Conservation (phyloP, 1,140 invertebrate species). For the Agrilus planipennis region DNA sequence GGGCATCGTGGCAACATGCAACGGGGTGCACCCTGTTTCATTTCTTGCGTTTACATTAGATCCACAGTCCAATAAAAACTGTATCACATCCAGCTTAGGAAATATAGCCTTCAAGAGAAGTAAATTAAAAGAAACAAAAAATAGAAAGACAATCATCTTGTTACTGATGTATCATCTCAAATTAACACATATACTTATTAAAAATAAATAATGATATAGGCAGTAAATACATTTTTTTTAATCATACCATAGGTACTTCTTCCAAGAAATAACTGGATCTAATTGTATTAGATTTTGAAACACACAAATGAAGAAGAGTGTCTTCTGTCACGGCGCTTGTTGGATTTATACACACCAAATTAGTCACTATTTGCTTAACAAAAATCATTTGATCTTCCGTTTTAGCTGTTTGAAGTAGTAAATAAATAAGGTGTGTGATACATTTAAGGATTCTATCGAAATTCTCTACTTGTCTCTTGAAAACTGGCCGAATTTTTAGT, state of each 20-base stretch:
- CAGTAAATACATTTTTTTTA: constrained; percentile 12
- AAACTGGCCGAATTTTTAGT: constrained; percentile 54
- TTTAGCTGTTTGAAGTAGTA: constrained; percentile 52
- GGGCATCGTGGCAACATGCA: constrained; percentile 61
- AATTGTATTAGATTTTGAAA: constrained; percentile 66
- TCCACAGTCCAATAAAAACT: constrained; percentile 61
- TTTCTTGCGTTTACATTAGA: constrained; percentile 66
- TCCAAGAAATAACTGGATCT: constrained; percentile 66
- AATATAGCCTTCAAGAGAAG: constrained; percentile 49
- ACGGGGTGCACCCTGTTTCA: constrained; percentile 57
- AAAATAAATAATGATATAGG: background rate
- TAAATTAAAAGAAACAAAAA: constrained; percentile 5
- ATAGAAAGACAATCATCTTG: background rate
- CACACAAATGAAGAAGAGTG: constrained; percentile 67
- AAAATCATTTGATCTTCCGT: constrained; percentile 35
- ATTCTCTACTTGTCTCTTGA: constrained; percentile 66
- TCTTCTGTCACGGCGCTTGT: constrained; percentile 60
- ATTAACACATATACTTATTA: too few species aligned
- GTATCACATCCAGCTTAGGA: constrained; percentile 54
- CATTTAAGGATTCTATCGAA: constrained; percentile 71
- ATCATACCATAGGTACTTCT: constrained; percentile 49
- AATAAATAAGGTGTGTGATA: constrained; percentile 67
- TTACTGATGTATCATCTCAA: too few species aligned
- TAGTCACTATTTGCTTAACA: constrained; percentile 36
- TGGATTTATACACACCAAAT: constrained; percentile 50